Evolutionary conservation across 1,140 invertebrate species (phyloP), one percentile per base, ranked within the genome.

Genomic region (Macrobrachium rosenbergii): DNA sequence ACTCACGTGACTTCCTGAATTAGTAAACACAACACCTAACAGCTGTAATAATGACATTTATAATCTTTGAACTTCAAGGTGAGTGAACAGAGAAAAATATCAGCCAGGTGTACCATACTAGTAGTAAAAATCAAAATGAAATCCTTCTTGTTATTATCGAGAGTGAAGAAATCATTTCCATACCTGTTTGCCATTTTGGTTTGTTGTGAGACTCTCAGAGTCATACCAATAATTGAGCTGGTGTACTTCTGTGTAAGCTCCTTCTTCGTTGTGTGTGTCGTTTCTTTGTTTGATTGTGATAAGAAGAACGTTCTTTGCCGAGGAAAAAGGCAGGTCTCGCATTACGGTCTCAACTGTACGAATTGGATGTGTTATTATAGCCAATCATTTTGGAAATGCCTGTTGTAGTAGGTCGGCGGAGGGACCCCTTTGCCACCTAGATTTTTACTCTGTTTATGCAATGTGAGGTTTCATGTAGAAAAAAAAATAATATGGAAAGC

Each of bases 251-350:
- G 28, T 52, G 45, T 75, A 60, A 87, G 85, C 85, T 87, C 64
- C 81, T 87, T 81, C 78, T 82, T 87, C 63, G 79, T 87, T 82
- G 85, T 87, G 79, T 87, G 85, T 87, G 52, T 78, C 76, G 79
- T 87, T 82, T 45, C 78, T 87, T 87, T 80, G 84, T 80, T 87
- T 87, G 85, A 45, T 87, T 87, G 85, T 87, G 85, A 75, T 58
- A 63, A 87, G 79, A 72, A 72, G 79, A 72, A 72, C 37, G 45
- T 81, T 67, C 28, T 87, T 82, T 76, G 79, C 82, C 37, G n/a
- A 72, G 11, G 37, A 37, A 75, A n/a, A 85, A 45, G 62, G 52
- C 52, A 52, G 6, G 52, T 52, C 52, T 52, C 12, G 12, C 0
- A 52, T 52, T 12, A 52, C 6, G 52, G 52, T 52, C 52, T 52